Evolutionary conservation across 2,888 invertebrate genomes (phyloP).

Genomic region (Dasypogon diadema): DNA sequence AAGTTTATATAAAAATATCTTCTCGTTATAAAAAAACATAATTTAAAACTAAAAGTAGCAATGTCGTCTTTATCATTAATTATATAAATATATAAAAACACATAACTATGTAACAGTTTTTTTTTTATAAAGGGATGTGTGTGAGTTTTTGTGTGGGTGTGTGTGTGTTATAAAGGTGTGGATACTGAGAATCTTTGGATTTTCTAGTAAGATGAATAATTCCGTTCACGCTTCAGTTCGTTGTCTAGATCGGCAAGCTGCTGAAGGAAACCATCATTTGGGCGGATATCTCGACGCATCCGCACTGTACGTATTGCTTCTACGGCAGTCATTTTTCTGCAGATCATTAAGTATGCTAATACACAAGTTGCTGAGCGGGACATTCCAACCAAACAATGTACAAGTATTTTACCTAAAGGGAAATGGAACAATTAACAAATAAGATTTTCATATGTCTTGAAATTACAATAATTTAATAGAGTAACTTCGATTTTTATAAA

Average conservation of each 20-base stretch:
- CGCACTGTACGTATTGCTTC: conserved; percentile 81
- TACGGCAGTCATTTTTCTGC: conserved; percentile 78
- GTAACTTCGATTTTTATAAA: no score
- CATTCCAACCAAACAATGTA: conserved; percentile 85
- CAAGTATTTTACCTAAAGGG: conserved; percentile 78
- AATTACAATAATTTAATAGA: no score
- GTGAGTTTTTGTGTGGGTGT: not conserved
- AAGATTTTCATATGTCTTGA: no score
- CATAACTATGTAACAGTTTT: conserved; percentile 33
- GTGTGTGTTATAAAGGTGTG: not conserved
- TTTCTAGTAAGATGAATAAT: conserved; percentile 34
- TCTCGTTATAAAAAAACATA: conserved; percentile 39
- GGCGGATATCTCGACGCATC: conserved; percentile 78
- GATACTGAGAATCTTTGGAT: conserved; percentile 1
- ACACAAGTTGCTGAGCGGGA: conserved; percentile 86
- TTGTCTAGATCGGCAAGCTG: conserved; percentile 80
- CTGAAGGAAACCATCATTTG: conserved; percentile 84
- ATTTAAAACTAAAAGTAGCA: conserved; percentile 35
- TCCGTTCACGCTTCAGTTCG: conserved; percentile 70
- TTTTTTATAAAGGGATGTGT: conserved; percentile 29
- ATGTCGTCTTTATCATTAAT: conserved; percentile 39
- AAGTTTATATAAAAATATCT: conserved; percentile 47
- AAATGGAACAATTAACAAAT: no score
- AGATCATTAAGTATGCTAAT: conserved; percentile 84
- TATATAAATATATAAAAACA: conserved; percentile 47